A percentile compares a stretch with the other conserved stretches of the same genome.
These are phyloP conservation scores for Erythrolamprus reginae DNA, from an alignment of 2,113 vertebrate species.

Conservation along the genomic window DNA sequence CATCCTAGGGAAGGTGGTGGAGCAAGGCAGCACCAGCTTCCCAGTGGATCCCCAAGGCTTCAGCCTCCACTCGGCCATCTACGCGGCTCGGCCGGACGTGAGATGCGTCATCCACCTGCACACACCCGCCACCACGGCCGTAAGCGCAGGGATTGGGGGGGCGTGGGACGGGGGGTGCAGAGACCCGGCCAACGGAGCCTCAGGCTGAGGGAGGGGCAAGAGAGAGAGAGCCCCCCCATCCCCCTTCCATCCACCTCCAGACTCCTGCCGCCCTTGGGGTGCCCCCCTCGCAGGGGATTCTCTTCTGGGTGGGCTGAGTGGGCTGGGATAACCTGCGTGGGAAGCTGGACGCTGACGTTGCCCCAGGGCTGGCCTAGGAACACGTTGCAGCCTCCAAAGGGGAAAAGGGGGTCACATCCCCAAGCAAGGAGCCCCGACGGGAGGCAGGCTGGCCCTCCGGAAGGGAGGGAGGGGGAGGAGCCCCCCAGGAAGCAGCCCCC, in stretches of 20 bases:
- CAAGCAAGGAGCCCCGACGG: not conserved
- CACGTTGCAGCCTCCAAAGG: not conserved
- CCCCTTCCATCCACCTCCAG: not conserved
- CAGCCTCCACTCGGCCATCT: slow-evolving; percentile 90
- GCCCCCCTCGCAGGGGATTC: not conserved
- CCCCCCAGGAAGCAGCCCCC: not conserved
- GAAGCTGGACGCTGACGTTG: not conserved
- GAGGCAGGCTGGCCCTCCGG: no score
- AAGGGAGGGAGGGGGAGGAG: no score
- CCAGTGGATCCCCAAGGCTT: slow-evolving; percentile 78
- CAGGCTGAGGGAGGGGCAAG: not conserved
- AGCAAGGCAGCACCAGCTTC: slow-evolving; percentile 86
- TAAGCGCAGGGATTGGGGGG: slow-evolving; percentile 44
- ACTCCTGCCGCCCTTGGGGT: not conserved
- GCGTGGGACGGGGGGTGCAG: not conserved
- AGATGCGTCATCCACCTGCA: slow-evolving; percentile 88
- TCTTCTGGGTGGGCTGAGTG: not conserved
- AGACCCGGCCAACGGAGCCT: not conserved
- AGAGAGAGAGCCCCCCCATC: not conserved
- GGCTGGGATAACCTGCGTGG: not conserved
- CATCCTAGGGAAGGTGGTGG: slow-evolving; percentile 89
- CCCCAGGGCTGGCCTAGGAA: not conserved
- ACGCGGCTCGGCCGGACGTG: slow-evolving; percentile 84
- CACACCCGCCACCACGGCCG: slow-evolving; percentile 84
- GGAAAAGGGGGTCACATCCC: no score